These are phyloP conservation scores for Zophobas morio DNA, from an alignment of 1,140 invertebrate genomes.

Conservation along the genomic window DNA sequence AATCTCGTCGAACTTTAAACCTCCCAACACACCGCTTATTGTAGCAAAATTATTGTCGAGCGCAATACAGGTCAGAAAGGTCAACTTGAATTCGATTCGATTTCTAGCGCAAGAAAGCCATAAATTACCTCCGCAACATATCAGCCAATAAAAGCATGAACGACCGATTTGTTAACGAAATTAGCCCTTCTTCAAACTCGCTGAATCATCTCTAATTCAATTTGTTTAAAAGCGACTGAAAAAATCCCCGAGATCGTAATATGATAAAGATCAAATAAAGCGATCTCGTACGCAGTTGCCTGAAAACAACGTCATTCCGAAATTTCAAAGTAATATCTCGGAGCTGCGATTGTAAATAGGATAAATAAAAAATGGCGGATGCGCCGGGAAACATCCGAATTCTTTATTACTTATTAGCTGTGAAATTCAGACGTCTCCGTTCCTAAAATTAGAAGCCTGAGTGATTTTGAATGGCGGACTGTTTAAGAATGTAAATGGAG, in stretches of 20 bases:
- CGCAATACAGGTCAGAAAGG: no score
- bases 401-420: conserved; percentile 17
- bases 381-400: not conserved
- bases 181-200: no score
- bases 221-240: conserved; percentile 15
- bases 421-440: not conserved
- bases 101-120: no score
- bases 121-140: no score
- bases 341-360: conserved; percentile 18
- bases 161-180: no score
- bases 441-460: not conserved
- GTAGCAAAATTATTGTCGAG: no score
- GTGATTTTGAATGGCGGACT: not conserved
- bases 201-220: not conserved
- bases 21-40: no score
- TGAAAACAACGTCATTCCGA: conserved; percentile 12
- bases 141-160: no score
- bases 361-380: conserved; percentile 23
- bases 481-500: not conserved
- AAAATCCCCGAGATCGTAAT: conserved; percentile 3
- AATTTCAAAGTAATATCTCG: conserved; percentile 34
- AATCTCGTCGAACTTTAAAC: no score
- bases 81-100: no score
- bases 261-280: conserved; percentile 34
- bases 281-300: conserved; percentile 20